Percentiles rank a stretch among this genome's conserved stretches.
Conservation (phyloP, 1,140 invertebrate species). For the Brachionus angularis region DNA sequence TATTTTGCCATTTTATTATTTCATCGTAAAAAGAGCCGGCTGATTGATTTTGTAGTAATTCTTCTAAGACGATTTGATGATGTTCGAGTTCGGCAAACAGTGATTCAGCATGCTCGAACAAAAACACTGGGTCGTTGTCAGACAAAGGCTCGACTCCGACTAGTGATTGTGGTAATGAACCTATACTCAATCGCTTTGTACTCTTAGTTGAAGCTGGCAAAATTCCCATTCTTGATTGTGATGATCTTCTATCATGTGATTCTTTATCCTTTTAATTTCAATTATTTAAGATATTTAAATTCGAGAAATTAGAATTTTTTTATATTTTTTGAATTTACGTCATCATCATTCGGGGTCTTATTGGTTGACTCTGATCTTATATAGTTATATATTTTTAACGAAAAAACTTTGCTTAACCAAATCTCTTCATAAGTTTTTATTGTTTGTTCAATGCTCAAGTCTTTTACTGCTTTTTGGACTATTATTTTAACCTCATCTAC, state of each 20-base stretch:
- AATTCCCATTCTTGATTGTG: conserved; percentile 26
- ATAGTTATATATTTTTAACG: conserved; percentile 48
- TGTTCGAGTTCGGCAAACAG: conserved; percentile 57
- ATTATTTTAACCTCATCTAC: conserved; percentile 56
- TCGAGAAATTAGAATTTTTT: too few relatives aligned
- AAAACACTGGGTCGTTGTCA: conserved; percentile 48
- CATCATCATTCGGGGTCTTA: conserved; percentile 27
- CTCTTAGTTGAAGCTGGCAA: conserved; percentile 48
- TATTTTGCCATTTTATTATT: conserved; percentile 58
- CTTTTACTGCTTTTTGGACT: conserved; percentile 56
- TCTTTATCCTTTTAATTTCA: conserved; percentile 51
- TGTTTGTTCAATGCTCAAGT: conserved; percentile 55
- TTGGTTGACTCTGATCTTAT: conserved; percentile 42
- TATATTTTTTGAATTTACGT: not conserved
- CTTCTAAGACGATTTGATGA: conserved; percentile 56
- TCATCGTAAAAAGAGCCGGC: conserved; percentile 58
- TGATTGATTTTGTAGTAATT: conserved; percentile 54
- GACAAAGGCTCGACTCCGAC: conserved; percentile 53
- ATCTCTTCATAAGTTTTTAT: conserved; percentile 58
- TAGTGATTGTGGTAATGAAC: conserved; percentile 53
- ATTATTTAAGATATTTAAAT: conserved; percentile 47
- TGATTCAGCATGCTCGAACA: conserved; percentile 52
- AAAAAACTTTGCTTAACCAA: conserved; percentile 58
- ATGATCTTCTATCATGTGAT: conserved; percentile 45
- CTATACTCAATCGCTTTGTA: conserved; percentile 52